Conservation (phyloP, 2,888 invertebrate genomes). For the Brenthis daphne region DNA sequence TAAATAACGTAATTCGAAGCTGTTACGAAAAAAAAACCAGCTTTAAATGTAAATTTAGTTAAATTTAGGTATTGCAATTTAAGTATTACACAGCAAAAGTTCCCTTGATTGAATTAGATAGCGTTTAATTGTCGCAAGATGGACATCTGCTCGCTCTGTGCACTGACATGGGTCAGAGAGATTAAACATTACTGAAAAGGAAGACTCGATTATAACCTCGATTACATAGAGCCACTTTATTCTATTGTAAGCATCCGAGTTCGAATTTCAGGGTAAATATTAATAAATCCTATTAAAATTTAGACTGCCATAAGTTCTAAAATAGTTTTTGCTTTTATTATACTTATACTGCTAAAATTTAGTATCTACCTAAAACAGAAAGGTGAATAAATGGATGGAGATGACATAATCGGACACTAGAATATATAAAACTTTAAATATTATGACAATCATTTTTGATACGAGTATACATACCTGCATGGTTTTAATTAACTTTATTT, state of each 20-base stretch:
- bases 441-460: too few relatives aligned
- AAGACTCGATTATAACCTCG: neutral
- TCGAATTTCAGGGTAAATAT: too few relatives aligned
- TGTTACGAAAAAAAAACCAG: neutral
- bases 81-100: slow-evolving; percentile 7
- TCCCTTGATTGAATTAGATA: slow-evolving; percentile 2
- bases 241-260: neutral
- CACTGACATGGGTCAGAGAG: slow-evolving; percentile 17
- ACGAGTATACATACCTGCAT: too few relatives aligned
- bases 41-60: slow-evolving; percentile 5
- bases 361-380: too few relatives aligned
- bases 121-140: slow-evolving; percentile 6
- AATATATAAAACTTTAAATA: too few relatives aligned
- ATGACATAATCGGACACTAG: too few relatives aligned
- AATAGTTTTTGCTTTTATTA: too few relatives aligned
- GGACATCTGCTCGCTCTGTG: slow-evolving; percentile 11
- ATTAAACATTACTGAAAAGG: slow-evolving; percentile 16
- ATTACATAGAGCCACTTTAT: slow-evolving; percentile 1
- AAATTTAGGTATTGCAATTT: neutral
- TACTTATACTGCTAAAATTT: too few relatives aligned
- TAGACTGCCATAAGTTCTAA: too few relatives aligned
- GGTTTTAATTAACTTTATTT: too few relatives aligned
- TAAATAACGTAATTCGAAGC: neutral
- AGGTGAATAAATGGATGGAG: too few relatives aligned
- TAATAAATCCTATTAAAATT: too few relatives aligned